These are phyloP conservation scores for Periparus ater DNA, from an alignment of 2,797 vertebrate species.

Conservation along the genomic window DNA sequence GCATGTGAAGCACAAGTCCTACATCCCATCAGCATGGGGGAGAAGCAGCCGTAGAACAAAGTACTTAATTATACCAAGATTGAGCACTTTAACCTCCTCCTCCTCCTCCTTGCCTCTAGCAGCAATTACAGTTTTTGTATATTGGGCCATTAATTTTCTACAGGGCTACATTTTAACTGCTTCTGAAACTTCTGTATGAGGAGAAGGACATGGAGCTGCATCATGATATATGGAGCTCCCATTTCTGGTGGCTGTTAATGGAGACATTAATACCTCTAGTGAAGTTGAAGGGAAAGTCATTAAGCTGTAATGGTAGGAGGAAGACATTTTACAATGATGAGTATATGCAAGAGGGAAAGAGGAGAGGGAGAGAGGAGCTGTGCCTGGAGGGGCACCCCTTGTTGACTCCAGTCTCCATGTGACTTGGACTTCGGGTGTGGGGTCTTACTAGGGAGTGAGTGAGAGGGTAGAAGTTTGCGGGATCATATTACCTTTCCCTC, in stretches of 20 bases:
- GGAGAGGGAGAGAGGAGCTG: not conserved
- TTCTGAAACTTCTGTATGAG: constrained; percentile 32
- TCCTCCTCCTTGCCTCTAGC: constrained; percentile 14
- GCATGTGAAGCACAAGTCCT: not conserved
- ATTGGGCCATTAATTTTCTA: constrained; percentile 52
- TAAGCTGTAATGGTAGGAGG: constrained; percentile 36
- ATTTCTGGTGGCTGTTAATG: constrained; percentile 53
- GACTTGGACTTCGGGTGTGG: not conserved
- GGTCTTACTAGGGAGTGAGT: not conserved
- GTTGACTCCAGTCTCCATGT: not conserved
- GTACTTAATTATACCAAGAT: constrained; percentile 13
- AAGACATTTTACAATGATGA: constrained; percentile 18
- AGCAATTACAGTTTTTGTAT: constrained; percentile 49
- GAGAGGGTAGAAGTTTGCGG: accelerated
- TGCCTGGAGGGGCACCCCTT: not conserved
- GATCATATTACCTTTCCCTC: not conserved
- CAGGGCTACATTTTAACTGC: constrained; percentile 37
- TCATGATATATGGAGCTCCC: constrained; percentile 24
- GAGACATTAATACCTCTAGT: constrained; percentile 39
- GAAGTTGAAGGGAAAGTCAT: constrained; percentile 52
- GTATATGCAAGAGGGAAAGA: not conserved
- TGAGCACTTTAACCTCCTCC: constrained; percentile 18
- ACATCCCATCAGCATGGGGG: not conserved
- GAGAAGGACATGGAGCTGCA: not conserved
- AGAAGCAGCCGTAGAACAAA: not conserved